These are phyloP conservation scores for Tenualosa thibaudeaui DNA, from an alignment of 2,797 vertebrate species.

Conservation along the genomic window DNA sequence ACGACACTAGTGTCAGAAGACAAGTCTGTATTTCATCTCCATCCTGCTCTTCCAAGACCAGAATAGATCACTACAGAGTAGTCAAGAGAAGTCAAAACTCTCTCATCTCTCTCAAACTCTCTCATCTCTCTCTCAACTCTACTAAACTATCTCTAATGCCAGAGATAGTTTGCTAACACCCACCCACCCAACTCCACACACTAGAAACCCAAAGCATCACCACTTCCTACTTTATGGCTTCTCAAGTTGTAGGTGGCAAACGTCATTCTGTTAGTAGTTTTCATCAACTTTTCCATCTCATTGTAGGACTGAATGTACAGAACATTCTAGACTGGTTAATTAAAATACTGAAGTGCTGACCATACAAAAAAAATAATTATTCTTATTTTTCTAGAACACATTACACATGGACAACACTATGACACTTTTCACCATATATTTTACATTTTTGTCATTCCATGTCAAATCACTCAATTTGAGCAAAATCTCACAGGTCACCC, in stretches of 20 bases:
- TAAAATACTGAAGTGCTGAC: too few species aligned
- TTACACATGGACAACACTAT: too few species aligned
- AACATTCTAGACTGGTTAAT: too few species aligned
- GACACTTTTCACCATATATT: too few species aligned
- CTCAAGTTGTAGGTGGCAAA: neutral
- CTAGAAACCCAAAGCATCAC: neutral
- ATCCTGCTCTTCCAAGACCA: neutral
- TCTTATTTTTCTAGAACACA: too few species aligned
- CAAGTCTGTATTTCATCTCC: neutral
- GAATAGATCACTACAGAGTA: neutral
- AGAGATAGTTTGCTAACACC: neutral
- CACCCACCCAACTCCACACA: neutral
- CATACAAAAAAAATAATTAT: too few species aligned
- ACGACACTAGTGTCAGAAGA: neutral
- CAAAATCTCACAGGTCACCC: too few species aligned
- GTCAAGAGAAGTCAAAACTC: neutral
- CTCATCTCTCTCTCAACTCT: too few species aligned
- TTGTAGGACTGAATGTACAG: too few species aligned
- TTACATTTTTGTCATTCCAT: too few species aligned
- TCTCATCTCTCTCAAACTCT: neutral
- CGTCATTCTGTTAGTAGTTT: neutral
- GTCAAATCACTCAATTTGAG: too few species aligned
- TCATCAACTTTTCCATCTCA: slow-evolving; percentile 3
- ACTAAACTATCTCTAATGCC: too few species aligned
- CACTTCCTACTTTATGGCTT: neutral